Evolutionary conservation across 2,113 vertebrate species (phyloP).

Genomic region (Xenopus laevis): DNA sequence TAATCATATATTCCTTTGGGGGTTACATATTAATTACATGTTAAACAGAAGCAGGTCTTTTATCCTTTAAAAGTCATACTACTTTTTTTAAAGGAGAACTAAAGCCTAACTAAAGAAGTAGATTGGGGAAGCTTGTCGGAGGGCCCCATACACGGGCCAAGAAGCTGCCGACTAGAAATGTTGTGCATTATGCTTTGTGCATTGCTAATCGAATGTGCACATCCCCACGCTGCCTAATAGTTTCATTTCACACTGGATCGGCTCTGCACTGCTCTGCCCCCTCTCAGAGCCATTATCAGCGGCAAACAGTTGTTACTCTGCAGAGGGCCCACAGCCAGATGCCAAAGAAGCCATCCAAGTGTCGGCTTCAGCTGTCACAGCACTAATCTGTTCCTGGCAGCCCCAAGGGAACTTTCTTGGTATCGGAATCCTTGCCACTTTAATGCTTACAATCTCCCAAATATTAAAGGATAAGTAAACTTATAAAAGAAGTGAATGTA

Average conservation of each 20-base stretch:
- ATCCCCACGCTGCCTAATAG: not conserved
- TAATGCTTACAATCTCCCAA: not conserved
- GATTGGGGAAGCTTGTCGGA: no score
- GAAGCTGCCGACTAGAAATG: no score
- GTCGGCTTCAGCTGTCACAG: not conserved
- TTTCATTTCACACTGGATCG: not conserved
- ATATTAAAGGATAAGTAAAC: not conserved
- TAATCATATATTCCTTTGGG: no score
- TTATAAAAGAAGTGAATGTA: no score
- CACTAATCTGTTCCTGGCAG: not conserved
- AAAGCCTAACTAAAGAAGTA: no score
- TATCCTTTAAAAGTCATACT: no score
- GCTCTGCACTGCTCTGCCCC: not conserved
- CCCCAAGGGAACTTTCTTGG: not conserved
- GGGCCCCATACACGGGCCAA: no score
- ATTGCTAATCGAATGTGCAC: no score
- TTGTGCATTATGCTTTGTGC: no score
- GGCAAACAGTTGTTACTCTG: not conserved
- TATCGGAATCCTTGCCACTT: not conserved
- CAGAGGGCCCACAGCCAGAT: constrained; percentile 6
- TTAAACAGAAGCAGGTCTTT: no score
- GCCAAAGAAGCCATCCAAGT: not conserved
- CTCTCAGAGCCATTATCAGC: constrained; percentile 5
- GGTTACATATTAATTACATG: no score
- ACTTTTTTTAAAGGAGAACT: no score